These are phyloP conservation scores for Paragorgia papillata DNA, from an alignment of 92 coral and sea anemone genomes.

Conservation along the genomic window DNA sequence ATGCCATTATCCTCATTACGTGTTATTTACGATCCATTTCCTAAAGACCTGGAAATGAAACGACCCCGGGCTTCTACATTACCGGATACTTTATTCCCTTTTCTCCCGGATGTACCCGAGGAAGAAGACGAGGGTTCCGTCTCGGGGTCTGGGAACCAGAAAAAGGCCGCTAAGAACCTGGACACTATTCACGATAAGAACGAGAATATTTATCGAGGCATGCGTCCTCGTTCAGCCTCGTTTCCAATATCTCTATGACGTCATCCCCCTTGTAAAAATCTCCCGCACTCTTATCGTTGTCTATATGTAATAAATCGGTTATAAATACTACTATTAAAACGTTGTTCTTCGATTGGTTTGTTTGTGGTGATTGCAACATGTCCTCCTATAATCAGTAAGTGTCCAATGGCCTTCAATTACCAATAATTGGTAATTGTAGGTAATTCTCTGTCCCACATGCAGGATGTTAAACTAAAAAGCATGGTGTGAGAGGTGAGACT, in stretches of 20 bases:
- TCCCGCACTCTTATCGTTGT: no score
- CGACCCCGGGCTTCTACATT: slow-evolving; percentile 38
- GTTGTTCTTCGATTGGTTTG: no score
- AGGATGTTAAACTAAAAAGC: no score
- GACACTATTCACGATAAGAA: background rate
- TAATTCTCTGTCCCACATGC: no score
- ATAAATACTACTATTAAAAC: no score
- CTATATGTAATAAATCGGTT: no score
- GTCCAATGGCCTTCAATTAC: no score
- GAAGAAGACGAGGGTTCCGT: slow-evolving; percentile 6
- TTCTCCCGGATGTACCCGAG: slow-evolving; percentile 17
- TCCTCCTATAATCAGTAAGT: no score
- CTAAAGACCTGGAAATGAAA: slow-evolving; percentile 33
- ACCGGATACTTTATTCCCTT: slow-evolving; percentile 16
- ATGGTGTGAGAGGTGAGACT: no score
- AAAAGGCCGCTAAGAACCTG: background rate
- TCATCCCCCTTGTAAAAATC: no score
- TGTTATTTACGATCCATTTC: slow-evolving; percentile 25
- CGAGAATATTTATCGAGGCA: background rate
- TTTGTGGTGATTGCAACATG: no score
- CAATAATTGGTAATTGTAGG: no score
- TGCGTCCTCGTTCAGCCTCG: slow-evolving; percentile 32
- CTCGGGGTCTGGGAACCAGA: background rate
- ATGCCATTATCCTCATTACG: slow-evolving; percentile 25
- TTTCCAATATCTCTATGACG: slow-evolving; percentile 27